Percentiles rank a stretch among this genome's conserved stretches.
phyloP scores from a whole-genome alignment of 53 echinoderm and acorn worm species.

The Patiria pectinifera region DNA sequence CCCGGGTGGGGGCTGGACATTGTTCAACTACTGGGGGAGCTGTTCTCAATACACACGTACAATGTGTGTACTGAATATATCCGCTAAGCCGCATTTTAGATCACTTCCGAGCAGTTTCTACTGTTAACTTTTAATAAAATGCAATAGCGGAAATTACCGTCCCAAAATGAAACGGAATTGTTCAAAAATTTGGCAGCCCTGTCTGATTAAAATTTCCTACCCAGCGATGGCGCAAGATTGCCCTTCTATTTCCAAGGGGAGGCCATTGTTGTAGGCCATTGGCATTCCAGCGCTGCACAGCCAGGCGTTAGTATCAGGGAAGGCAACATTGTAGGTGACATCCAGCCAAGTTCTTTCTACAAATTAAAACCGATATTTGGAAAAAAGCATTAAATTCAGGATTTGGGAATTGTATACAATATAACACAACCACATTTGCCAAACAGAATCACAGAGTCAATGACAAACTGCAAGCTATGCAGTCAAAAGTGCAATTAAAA shows the following conservation, averaged over 20 bases:
- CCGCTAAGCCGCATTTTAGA: too few species aligned
- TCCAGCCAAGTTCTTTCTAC: slow-evolving; percentile 29
- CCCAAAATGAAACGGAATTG: background rate
- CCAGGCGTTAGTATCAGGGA: slow-evolving; percentile 16
- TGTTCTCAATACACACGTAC: too few species aligned
- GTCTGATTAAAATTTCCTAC: background rate
- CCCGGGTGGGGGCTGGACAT: too few species aligned
- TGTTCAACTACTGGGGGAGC: too few species aligned
- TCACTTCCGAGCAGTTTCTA: too few species aligned
- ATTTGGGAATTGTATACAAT: background rate
- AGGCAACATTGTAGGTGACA: slow-evolving; percentile 28
- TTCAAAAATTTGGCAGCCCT: too few species aligned
- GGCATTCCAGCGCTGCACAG: slow-evolving; percentile 14
- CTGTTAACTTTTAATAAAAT: too few species aligned
- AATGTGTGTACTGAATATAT: too few species aligned
- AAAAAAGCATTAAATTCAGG: background rate
- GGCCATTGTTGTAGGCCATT: slow-evolving; percentile 26
- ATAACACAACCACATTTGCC: background rate
- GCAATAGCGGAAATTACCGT: background rate
- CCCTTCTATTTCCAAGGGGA: slow-evolving; percentile 26
- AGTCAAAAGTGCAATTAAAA: too few species aligned
- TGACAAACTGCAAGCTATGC: too few species aligned
- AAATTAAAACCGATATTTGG: background rate
- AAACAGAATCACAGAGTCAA: too few species aligned
- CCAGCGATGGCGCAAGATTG: slow-evolving; percentile 7